These are phyloP conservation scores for Podarcis siculus DNA, from an alignment of 2,797 vertebrate species.

Conservation along the genomic window DNA sequence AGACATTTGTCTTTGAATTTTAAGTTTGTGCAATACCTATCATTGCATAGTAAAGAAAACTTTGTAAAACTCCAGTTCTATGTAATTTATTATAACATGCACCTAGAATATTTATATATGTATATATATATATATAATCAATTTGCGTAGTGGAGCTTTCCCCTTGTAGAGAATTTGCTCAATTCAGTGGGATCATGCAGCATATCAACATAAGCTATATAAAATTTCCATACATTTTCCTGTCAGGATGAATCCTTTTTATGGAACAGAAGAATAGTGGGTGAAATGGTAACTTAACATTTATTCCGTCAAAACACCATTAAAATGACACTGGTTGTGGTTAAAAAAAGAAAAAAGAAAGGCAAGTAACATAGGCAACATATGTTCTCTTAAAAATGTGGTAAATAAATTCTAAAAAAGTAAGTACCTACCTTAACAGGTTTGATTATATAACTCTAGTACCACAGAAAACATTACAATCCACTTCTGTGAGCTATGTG, in stretches of 20 bases:
- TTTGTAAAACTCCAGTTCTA: conserved; percentile 74
- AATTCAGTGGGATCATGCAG: conserved; percentile 88
- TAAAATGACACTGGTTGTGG: conserved; percentile 42
- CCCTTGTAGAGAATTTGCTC: conserved; percentile 82
- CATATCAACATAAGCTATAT: conserved; percentile 77
- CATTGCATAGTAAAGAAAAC: conserved; percentile 98
- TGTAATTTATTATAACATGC: conserved; percentile 85
- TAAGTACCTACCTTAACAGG: conserved; percentile 37
- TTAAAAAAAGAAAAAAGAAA: conserved; percentile 28
- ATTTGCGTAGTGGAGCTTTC: conserved; percentile 78
- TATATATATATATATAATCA: conserved; percentile 67
- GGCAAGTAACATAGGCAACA: background rate
- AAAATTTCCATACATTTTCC: conserved; percentile 73
- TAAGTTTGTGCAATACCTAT: conserved; percentile 89
- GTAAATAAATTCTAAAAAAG: conserved; percentile 47
- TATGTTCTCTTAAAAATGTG: conserved; percentile 51
- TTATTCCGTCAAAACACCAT: conserved; percentile 52
- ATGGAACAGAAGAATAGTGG: conserved; percentile 73
- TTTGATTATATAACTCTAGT: conserved; percentile 47
- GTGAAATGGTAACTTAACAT: conserved; percentile 75
- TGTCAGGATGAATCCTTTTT: conserved; percentile 74
- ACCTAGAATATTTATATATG: conserved; percentile 63
- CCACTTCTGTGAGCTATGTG: conserved; percentile 31
- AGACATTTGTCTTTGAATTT: conserved; percentile 69
- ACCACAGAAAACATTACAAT: conserved; percentile 48